Percentiles rank a stretch among this genome's conserved stretches.
These are phyloP conservation scores for Murina feae DNA, from an alignment of 2,113 vertebrate genomes.

Conservation along the genomic window DNA sequence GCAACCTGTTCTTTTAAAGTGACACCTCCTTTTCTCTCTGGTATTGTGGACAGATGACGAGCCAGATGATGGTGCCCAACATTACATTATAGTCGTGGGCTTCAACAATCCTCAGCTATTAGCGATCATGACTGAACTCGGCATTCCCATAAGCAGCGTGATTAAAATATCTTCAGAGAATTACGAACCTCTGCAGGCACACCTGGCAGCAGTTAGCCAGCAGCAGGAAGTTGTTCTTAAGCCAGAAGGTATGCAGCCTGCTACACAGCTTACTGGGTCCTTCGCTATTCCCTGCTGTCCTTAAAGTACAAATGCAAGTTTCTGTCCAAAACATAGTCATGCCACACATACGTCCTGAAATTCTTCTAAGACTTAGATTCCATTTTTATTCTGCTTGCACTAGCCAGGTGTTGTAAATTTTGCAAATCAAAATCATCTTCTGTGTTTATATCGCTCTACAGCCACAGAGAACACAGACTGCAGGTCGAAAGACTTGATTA, in stretches of 20 bases:
- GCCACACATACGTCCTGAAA: background rate
- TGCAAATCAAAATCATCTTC: constrained; percentile 49
- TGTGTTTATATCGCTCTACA: background rate
- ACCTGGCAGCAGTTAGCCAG: constrained; percentile 69
- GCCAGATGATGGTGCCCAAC: constrained; percentile 91
- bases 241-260: constrained; percentile 76
- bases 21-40: constrained; percentile 32
- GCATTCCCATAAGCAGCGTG: constrained; percentile 86
- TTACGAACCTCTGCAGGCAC: constrained; percentile 66
- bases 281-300: background rate
- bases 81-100: constrained; percentile 89
- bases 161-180: constrained; percentile 87
- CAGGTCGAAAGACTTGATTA: background rate
- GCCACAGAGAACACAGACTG: background rate
- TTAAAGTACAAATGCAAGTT: background rate
- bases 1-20: constrained; percentile 17
- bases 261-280: background rate
- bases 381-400: constrained; percentile 18
- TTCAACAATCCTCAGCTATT: constrained; percentile 88
- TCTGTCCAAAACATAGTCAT: background rate
- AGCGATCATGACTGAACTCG: constrained; percentile 82
- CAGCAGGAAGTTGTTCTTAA: constrained; percentile 47
- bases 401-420: constrained; percentile 57
- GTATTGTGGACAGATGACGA: constrained; percentile 89
- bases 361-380: constrained; percentile 39